Base-by-base conservation (phyloP, 2,888 invertebrate genomes). In the Apantesis nais region DNA sequence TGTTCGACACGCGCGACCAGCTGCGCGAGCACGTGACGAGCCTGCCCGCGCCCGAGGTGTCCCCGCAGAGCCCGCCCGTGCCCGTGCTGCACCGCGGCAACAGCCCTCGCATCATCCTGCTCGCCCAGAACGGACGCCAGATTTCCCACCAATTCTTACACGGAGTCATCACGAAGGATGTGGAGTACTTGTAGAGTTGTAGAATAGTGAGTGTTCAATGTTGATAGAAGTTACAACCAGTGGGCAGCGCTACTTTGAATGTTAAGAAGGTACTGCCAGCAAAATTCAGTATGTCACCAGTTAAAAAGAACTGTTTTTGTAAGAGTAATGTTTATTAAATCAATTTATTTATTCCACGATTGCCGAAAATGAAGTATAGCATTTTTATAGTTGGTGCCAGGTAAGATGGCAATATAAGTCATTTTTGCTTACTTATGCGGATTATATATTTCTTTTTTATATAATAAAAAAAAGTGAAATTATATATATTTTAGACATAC, bases 101-200 rank as follows among this genome's bases (percentile, higher is more conserved):
- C 9, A 63, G 44, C 2, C 81, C 91, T 2, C 75, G 93, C 8
- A 71, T 94, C 1, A 83, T 83, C 14, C 83, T 93, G 3, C 83
- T 90, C 11, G 87, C 88, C 0, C 67, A 71, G 2, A 82, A 79
- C 39, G 93, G 93, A 0, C 67, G 89, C 0, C 93, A 94, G 79
- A 66, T 93, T 1, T 84, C 88, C 0, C 92, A 93, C 66, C 80
- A 84, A 4, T 91, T 91, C 72, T 67, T 94, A n/a, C 81, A 86
- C 2, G 86, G 84, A 0, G 91, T 90, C 8, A 67, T 86, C 8
- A 76, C 85, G 1, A 72, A 77, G 0, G 85, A 87, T 25, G 77
- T 94, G 0, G 86, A 93, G 4, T 94, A 94, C 70, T 82, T 93
- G 85, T 93, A 71, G 62, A 44, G n/a, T 7, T 37, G n/a, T n/a